phyloP scores from a whole-genome alignment of 37 sponge, comb jelly and placozoan species.

The Cliona cf. orientalis region DNA sequence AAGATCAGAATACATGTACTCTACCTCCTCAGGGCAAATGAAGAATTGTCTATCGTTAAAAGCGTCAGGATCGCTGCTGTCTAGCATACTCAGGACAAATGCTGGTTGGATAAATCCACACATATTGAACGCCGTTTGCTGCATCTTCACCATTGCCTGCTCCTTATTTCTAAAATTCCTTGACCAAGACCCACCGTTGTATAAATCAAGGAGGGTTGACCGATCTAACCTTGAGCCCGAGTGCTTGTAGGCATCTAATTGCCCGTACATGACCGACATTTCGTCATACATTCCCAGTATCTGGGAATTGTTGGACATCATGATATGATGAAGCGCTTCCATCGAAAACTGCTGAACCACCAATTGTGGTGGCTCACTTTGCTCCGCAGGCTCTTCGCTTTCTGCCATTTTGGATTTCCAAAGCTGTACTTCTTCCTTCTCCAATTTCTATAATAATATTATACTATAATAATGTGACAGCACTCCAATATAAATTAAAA shows the following conservation, averaged over 20 bases:
- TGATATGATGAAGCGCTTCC: conserved; percentile 7
- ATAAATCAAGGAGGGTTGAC: conserved; percentile 6
- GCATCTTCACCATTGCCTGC: neutral
- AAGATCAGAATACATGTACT: neutral
- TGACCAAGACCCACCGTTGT: conserved; percentile 25
- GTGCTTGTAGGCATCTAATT: conserved; percentile 7
- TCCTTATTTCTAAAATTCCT: neutral
- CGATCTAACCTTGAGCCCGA: conserved; percentile 8
- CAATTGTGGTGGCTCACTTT: neutral
- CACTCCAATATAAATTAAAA: no score
- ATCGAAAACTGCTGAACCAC: conserved; percentile 22
- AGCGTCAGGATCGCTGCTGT: neutral
- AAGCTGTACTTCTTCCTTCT: neutral
- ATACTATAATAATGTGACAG: no score
- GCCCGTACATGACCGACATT: conserved; percentile 11
- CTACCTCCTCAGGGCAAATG: conserved; percentile 9
- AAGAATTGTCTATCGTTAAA: conserved; percentile 20
- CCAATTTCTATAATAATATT: neutral
- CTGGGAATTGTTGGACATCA: neutral
- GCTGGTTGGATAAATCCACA: conserved; percentile 21
- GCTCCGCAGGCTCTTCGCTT: neutral
- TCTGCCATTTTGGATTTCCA: neutral
- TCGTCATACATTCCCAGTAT: conserved; percentile 10
- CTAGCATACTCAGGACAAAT: conserved; percentile 1
- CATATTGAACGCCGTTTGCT: conserved; percentile 21